A percentile compares a stretch with the other conserved stretches of the same genome.
phyloP scores from a whole-genome alignment of 2,797 vertebrate genomes.

The Aratinga solstitialis region DNA sequence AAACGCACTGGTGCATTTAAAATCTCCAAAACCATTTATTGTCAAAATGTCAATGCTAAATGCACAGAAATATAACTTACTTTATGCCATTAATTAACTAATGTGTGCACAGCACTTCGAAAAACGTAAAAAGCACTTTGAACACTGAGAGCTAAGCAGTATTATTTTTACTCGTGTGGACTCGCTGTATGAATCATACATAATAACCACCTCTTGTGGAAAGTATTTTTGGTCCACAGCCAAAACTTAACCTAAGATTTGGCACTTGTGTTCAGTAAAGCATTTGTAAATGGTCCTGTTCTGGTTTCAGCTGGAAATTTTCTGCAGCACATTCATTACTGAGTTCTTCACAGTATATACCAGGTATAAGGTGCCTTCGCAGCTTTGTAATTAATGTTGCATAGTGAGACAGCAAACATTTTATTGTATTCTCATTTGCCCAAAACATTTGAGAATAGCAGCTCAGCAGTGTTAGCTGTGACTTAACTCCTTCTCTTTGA shows the following conservation, averaged over 20 bases:
- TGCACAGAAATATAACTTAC: conserved; percentile 48
- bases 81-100: conserved; percentile 63
- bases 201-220: conserved; percentile 29
- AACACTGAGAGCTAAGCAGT: conserved; percentile 36
- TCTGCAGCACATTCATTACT: neutral
- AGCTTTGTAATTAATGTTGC: neutral
- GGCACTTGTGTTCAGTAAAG: conserved; percentile 32
- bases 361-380: neutral
- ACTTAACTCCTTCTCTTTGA: neutral
- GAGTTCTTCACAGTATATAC: neutral
- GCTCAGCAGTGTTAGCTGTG: neutral
- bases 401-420: neutral
- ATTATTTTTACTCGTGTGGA: conserved; percentile 52
- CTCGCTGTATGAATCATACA: conserved; percentile 45
- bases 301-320: neutral
- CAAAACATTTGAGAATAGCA: neutral
- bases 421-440: neutral
- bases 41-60: conserved; percentile 57
- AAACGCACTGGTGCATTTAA: conserved; percentile 32
- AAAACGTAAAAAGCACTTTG: conserved; percentile 57
- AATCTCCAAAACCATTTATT: conserved; percentile 52
- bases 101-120: conserved; percentile 53
- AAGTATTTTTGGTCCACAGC: conserved; percentile 30
- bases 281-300: neutral
- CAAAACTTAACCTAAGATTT: conserved; percentile 50